Evolutionary conservation across 2,888 invertebrate species (phyloP).

Genomic region (Deilephila porcellus): DNA sequence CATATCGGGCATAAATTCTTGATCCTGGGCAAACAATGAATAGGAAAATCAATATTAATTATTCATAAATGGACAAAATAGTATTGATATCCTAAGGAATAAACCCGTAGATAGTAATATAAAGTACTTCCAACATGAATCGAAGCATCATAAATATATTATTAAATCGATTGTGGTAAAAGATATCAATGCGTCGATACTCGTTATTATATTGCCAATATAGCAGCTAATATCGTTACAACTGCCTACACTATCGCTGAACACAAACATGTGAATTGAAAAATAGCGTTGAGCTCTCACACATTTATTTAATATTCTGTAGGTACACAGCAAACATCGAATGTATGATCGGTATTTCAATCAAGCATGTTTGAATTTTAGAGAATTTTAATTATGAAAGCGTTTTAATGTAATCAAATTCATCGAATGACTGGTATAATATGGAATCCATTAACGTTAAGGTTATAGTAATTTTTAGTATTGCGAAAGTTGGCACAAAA

Average conservation of each 20-base stretch:
- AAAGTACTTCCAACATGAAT: not conserved
- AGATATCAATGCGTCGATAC: not conserved
- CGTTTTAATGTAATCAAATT: not conserved
- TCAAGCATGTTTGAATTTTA: not conserved
- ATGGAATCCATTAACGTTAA: not conserved
- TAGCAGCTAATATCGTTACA: not conserved
- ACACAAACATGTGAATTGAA: not conserved
- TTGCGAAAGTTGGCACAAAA: not conserved
- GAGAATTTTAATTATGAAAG: not conserved
- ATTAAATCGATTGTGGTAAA: not conserved
- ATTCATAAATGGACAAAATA: too few species aligned
- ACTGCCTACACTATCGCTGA: not conserved
- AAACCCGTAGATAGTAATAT: not conserved
- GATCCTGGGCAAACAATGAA: too few species aligned
- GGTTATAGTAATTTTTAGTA: not conserved
- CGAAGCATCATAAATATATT: not conserved
- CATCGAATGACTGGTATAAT: not conserved
- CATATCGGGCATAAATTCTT: too few species aligned
- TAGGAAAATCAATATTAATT: too few species aligned
- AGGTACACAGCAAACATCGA: not conserved
- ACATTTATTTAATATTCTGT: not conserved
- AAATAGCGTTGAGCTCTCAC: not conserved
- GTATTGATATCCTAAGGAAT: not conserved
- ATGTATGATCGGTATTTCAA: not conserved
- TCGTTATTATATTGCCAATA: not conserved